Evolutionary conservation across 1,140 invertebrate species (phyloP).

Genomic region (Uloborus diversus): DNA sequence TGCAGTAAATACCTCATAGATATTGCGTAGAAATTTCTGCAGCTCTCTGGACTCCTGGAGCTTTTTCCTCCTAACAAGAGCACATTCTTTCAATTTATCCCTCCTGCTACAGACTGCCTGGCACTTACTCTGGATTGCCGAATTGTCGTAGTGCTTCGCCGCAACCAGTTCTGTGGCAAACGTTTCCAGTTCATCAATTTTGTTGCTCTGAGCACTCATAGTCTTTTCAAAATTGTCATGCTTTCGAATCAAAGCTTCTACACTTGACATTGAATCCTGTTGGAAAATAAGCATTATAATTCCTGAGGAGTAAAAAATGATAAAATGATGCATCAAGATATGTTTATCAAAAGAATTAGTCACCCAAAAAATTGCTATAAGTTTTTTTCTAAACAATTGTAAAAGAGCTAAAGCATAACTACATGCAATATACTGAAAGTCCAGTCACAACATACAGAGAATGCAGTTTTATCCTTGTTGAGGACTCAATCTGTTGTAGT

Average conservation of each 20-base stretch:
- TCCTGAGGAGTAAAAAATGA: no score
- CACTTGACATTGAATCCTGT: conserved; percentile 75
- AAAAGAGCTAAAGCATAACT: no score
- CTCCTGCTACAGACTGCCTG: conserved; percentile 68
- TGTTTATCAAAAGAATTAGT: no score
- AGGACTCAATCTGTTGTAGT: no score
- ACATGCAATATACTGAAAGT: no score
- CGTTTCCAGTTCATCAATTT: conserved; percentile 80
- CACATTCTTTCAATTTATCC: conserved; percentile 67
- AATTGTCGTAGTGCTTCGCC: conserved; percentile 72
- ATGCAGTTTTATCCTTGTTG: no score
- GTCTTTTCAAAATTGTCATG: conserved; percentile 91
- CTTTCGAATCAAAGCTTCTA: conserved; percentile 85
- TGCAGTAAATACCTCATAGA: conserved; percentile 87
- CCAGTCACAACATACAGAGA: no score
- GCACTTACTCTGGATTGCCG: conserved; percentile 73
- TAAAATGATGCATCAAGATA: no score
- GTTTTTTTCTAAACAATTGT: no score
- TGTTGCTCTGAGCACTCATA: conserved; percentile 78
- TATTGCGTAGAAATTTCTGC: conserved; percentile 86
- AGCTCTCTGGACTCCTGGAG: conserved; percentile 82
- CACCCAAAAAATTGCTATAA: no score
- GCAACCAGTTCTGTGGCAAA: conserved; percentile 75
- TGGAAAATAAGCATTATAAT: no score
- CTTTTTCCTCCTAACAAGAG: conserved; percentile 73